A percentile compares a stretch with the other conserved stretches of the same genome.
Evolutionary conservation across 2,113 vertebrate genomes (phyloP).

Genomic region (Argyrosomus japonicus): DNA sequence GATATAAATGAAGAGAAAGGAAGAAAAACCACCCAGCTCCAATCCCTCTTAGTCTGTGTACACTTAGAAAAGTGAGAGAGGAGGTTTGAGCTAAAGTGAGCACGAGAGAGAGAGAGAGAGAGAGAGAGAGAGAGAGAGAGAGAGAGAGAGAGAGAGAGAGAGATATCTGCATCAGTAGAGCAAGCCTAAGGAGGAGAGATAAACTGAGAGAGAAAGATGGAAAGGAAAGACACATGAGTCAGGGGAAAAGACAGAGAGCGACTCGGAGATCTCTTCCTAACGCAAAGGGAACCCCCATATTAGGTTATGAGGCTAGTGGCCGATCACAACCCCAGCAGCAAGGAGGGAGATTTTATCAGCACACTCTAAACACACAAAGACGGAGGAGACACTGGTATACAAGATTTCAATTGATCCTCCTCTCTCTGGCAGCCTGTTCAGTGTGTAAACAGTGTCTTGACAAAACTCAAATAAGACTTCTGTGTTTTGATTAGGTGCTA

Average conservation of each 20-base stretch:
- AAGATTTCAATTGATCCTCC: constrained; percentile 66
- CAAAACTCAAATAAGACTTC: constrained; percentile 36
- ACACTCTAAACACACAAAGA: constrained; percentile 62
- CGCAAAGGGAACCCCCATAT: constrained; percentile 80
- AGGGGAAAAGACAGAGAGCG: constrained; percentile 9
- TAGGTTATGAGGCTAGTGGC: constrained; percentile 76
- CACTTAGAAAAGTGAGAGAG: constrained; percentile 57
- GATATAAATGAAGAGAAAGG: constrained; percentile 47
- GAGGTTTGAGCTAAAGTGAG: constrained; percentile 36
- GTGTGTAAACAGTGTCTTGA: constrained; percentile 52
- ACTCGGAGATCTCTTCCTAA: constrained; percentile 41
- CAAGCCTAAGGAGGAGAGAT: constrained; percentile 20
- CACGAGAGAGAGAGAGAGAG: constrained; percentile 22
- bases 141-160: constrained; percentile 31
- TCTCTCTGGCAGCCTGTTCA: constrained; percentile 29
- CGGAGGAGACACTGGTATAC: constrained; percentile 42
- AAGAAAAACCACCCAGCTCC: constrained; percentile 54
- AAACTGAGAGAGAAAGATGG: constrained; percentile 41
- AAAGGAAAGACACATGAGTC: constrained; percentile 21
- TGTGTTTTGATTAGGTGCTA: constrained; percentile 37
- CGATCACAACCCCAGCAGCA: constrained; percentile 41
- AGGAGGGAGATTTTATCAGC: constrained; percentile 76
- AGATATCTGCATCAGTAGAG: constrained; percentile 41
- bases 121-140: constrained; percentile 42
- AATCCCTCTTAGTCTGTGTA: constrained; percentile 67